Conservation (phyloP, 1,140 invertebrate species). For the Nylanderia fulva region DNA sequence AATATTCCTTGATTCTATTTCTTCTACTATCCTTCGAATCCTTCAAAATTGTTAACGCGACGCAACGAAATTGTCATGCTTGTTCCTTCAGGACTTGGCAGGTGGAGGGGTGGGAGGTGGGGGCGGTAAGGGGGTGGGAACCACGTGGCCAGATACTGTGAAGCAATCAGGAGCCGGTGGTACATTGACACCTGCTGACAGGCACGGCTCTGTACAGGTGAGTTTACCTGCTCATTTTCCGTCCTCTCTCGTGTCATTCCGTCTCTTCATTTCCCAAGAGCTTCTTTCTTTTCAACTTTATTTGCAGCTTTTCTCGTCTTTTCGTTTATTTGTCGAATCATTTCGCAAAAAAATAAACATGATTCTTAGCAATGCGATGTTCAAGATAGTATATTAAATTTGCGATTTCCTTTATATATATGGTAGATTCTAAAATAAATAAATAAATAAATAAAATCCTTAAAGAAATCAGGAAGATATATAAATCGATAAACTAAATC, state of each 20-base stretch:
- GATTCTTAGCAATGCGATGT: background rate
- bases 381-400: background rate
- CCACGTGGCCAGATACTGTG: conserved; percentile 87
- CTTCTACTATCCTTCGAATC: conserved; percentile 10
- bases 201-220: conserved; percentile 97
- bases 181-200: conserved; percentile 95
- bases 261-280: conserved; percentile 23
- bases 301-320: conserved; percentile 40
- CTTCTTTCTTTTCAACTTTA: conserved; percentile 34
- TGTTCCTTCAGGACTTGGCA: conserved; percentile 86
- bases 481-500: conserved; percentile 18
- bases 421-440: no score
- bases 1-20: conserved; percentile 4
- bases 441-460: no score
- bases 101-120: conserved; percentile 87
- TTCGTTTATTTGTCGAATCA: background rate
- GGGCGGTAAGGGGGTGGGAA: conserved; percentile 88
- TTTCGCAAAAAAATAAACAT: background rate
- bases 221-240: conserved; percentile 81
- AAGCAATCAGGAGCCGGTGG: conserved; percentile 89
- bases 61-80: conserved; percentile 81
- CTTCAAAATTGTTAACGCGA: conserved; percentile 68
- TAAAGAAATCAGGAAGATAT: background rate
- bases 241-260: conserved; percentile 5
- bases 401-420: no score